Evolutionary conservation across 2,888 invertebrate genomes (phyloP), one percentile per base, ranked within the genome.

Genomic region (Chloromyia formosa): DNA sequence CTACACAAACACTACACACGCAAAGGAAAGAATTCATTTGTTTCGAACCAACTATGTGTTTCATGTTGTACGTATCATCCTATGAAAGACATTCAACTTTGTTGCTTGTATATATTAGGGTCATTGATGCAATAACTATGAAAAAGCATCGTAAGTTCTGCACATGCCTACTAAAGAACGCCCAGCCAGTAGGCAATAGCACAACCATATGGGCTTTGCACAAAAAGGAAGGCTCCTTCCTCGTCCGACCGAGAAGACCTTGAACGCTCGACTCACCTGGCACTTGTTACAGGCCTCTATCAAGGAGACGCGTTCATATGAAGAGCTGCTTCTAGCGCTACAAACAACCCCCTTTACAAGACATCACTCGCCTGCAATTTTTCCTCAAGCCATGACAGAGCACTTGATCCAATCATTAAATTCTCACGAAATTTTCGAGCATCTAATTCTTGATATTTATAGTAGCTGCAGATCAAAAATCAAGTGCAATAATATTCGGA

Each of bases 211-310:
- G 62, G 42, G 62, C 61, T n/a, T 23, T 35, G 27, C 22, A 45
- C 23, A 27, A 23, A 23, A 62, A 40, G 18, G n/a, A 62, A 62
- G 9, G 45, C 45, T 66, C 49, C 66, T 66, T 20, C 49, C 16
- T 18, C 16, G 22, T 7, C 18, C 35, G 10, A 22, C 20, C 10
- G 45, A 35, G 58, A 27, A 66, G 45, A 66, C 66, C 66, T 66
- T 66, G 66, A 66, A 66, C 66, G 66, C 49, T 49, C 10, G 9
- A 66, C 45, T 49, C 66, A 66, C 66, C 66, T 66, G 66, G 49
- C 62, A 61, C 60, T 66, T 66, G 66, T 20, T 45, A 66, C 49
- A 14, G 40, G 61, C 61, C 61, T 10, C 27, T 9, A 27, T 9
- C 61, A 14, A 61, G 27, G 61, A 64, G 42, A 42, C 10, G n/a